A percentile compares a stretch with the other conserved stretches of the same genome.
phyloP scores from a whole-genome alignment of 2,113 vertebrate species.

The Entomyzon cyanotis region DNA sequence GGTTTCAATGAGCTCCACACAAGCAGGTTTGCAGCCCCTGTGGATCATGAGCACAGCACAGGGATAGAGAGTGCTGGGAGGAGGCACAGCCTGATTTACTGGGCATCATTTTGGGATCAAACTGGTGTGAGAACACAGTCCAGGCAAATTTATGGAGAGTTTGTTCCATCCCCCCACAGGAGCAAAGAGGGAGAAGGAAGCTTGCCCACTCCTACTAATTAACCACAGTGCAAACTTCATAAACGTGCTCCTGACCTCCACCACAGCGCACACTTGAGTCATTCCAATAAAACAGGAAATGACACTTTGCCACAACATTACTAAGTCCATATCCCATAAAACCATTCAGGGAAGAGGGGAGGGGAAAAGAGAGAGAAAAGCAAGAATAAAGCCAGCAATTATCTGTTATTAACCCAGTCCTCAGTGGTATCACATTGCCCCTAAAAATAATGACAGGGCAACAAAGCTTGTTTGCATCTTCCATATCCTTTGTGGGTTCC shows the following conservation, averaged over 20 bases:
- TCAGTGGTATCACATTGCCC: conserved; percentile 14
- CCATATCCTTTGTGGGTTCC: conserved; percentile 3
- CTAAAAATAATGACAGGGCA: conserved; percentile 56
- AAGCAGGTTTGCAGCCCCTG: background rate
- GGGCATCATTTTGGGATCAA: background rate
- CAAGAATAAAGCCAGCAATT: conserved; percentile 48
- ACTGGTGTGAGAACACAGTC: background rate
- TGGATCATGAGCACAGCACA: background rate
- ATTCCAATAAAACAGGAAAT: conserved; percentile 67
- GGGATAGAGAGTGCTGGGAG: background rate
- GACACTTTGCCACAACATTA: conserved; percentile 68
- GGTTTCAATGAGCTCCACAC: background rate
- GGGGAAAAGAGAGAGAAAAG: background rate
- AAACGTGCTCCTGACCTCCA: conserved; percentile 61
- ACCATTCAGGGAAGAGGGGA: background rate
- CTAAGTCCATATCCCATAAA: conserved; percentile 69
- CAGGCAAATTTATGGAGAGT: background rate
- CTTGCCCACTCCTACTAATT: conserved; percentile 57
- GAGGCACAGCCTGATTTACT: background rate
- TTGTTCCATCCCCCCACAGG: background rate
- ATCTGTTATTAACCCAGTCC: conserved; percentile 52
- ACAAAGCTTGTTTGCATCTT: conserved; percentile 50
- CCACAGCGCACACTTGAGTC: conserved; percentile 33
- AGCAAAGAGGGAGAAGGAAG: conserved; percentile 8
- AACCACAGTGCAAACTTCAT: conserved; percentile 70